A percentile compares a stretch with the other conserved stretches of the same genome.
Conservation (phyloP, 2,797 vertebrate species). For the Cyprinella venusta region DNA sequence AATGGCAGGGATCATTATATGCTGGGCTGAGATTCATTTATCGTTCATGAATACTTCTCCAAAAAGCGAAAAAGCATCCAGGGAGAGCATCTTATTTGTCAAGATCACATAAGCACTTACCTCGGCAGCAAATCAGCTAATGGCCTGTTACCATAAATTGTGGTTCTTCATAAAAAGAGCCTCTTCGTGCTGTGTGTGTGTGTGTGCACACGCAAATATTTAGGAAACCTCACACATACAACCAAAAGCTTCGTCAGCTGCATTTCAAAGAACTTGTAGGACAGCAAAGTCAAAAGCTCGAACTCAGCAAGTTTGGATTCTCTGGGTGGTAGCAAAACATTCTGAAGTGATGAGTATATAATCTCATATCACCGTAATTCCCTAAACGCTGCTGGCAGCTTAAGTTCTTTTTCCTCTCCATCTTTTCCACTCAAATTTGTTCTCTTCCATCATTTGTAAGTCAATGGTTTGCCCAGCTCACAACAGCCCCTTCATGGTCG, state of each 20-base stretch:
- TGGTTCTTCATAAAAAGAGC: constrained; percentile 51
- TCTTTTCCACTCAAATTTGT: constrained; percentile 68
- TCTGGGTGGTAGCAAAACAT: constrained; percentile 75
- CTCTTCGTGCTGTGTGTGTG: constrained; percentile 14
- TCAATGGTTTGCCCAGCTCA: constrained; percentile 56
- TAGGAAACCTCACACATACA: constrained; percentile 73
- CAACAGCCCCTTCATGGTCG: constrained; percentile 55
- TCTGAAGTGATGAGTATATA: constrained; percentile 85
- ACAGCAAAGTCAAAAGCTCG: constrained; percentile 78
- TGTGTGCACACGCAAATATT: constrained; percentile 53
- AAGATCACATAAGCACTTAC: constrained; percentile 52
- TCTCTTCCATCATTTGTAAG: constrained; percentile 70
- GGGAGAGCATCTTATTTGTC: constrained; percentile 31
- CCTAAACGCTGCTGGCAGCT: constrained; percentile 79
- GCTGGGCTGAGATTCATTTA: constrained; percentile 37
- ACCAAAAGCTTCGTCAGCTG: constrained; percentile 80
- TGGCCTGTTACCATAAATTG: constrained; percentile 55
- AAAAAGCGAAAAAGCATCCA: constrained; percentile 6
- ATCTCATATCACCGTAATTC: constrained; percentile 83
- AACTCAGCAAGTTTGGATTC: constrained; percentile 82
- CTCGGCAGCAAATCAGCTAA: constrained; percentile 55
- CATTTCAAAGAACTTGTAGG: constrained; percentile 81
- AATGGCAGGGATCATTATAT: constrained; percentile 32
- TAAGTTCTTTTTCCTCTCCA: constrained; percentile 81
- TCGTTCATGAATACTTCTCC: constrained; percentile 34